phyloP scores from a whole-genome alignment of 2,888 invertebrate species.

The Dascillus cervinus region DNA sequence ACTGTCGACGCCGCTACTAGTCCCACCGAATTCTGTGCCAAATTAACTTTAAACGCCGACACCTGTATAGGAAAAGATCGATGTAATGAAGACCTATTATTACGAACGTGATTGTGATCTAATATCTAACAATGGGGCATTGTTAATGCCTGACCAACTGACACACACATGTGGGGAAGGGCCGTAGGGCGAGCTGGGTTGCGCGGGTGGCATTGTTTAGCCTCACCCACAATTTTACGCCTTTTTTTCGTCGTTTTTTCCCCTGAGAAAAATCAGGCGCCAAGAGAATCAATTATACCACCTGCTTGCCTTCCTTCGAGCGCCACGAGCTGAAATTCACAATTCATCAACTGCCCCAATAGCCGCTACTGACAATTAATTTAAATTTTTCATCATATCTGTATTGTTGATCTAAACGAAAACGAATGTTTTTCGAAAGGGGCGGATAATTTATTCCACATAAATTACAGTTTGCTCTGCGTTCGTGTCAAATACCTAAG shows the following conservation, averaged over 20 bases:
- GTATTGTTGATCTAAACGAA: constrained; percentile 8
- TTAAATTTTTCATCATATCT: constrained; percentile 22
- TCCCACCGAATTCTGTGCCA: no score
- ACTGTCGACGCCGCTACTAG: no score
- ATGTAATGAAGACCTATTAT: constrained; percentile 19
- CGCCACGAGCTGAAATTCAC: constrained; percentile 21
- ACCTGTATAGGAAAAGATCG: constrained; percentile 4
- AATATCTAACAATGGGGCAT: constrained; percentile 18
- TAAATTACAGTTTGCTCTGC: no score
- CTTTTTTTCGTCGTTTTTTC: constrained; percentile 13
- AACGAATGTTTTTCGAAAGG: no score
- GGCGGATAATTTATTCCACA: no score
- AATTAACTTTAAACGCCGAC: no score
- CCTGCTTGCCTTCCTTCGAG: constrained; percentile 18
- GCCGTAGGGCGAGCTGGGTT: constrained; percentile 10
- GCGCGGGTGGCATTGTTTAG: constrained; percentile 19
- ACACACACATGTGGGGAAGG: constrained; percentile 14
- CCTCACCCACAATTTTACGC: constrained; percentile 17
- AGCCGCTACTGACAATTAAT: constrained; percentile 24
- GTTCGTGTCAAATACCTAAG: no score
- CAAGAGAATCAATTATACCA: constrained; percentile 26
- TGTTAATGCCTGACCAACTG: constrained; percentile 15
- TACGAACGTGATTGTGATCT: constrained; percentile 16
- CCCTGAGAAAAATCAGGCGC: constrained; percentile 21
- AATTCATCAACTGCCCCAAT: constrained; percentile 18